A percentile compares a stretch with the other conserved stretches of the same genome.
Conservation (phyloP, 2,888 invertebrate species). For the Elgonia sp. region DNA sequence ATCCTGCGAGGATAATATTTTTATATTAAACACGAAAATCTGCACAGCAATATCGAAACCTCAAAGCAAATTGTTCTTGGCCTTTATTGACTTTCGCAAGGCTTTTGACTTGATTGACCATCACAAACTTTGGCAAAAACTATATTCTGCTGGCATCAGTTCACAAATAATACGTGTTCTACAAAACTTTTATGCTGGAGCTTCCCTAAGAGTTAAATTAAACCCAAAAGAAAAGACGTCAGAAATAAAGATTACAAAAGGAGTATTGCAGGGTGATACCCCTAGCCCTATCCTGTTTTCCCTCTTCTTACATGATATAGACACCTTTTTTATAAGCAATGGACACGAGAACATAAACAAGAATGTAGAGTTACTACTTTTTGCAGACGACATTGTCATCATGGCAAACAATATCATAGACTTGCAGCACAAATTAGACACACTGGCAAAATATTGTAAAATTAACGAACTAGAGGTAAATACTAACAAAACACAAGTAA, state of each 20-base stretch:
- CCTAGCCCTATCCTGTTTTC: too few species aligned
- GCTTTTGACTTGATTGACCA: conserved; percentile 76
- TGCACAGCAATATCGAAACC: conserved; percentile 57
- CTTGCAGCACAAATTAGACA: conserved; percentile 47
- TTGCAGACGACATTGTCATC: conserved; percentile 58
- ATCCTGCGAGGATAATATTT: conserved; percentile 78
- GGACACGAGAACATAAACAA: too few species aligned
- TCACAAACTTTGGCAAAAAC: conserved; percentile 61
- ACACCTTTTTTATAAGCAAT: too few species aligned
- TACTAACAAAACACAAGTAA: background rate
- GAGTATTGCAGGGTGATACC: too few species aligned
- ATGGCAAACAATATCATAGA: conserved; percentile 2
- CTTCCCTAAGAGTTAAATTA: conserved; percentile 35
- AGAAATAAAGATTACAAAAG: too few species aligned
- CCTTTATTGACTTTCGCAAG: conserved; percentile 76
- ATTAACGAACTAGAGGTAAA: background rate
- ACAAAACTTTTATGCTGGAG: background rate
- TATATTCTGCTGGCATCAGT: background rate
- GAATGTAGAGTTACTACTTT: conserved; percentile 11
- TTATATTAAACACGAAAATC: conserved; percentile 71
- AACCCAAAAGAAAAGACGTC: too few species aligned
- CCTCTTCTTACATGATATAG: too few species aligned
- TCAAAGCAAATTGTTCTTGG: conserved; percentile 69
- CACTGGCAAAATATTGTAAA: conserved; percentile 4
- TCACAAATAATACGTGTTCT: background rate